phyloP scores from a whole-genome alignment of 1,140 invertebrate species.

The Diprion similis region DNA sequence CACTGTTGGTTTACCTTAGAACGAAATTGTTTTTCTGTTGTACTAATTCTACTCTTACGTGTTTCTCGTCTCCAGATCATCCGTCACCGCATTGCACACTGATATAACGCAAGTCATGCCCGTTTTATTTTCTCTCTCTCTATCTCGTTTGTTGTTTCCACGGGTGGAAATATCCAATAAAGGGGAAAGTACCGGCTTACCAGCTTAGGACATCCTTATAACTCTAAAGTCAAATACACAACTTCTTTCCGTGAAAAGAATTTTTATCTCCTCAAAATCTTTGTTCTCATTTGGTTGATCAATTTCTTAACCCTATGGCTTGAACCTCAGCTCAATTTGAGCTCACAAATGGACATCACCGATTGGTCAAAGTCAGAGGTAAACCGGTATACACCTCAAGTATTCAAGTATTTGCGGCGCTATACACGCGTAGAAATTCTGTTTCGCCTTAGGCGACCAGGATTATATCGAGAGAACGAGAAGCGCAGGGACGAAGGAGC shows the following conservation, averaged over 20 bases:
- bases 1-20: constrained; percentile 47
- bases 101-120: constrained; percentile 42
- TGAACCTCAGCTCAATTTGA: too few relatives aligned
- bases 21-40: constrained; percentile 49
- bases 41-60: too few relatives aligned
- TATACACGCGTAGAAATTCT: neutral
- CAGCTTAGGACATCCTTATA: too few relatives aligned
- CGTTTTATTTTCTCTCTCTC: constrained; percentile 34
- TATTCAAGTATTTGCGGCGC: too few relatives aligned
- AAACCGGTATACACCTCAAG: too few relatives aligned
- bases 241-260: too few relatives aligned
- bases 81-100: constrained; percentile 27
- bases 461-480: constrained; percentile 27
- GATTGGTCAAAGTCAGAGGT: too few relatives aligned
- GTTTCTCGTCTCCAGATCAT: constrained; percentile 20
- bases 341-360: too few relatives aligned
- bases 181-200: neutral
- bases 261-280: neutral
- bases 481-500: constrained; percentile 29
- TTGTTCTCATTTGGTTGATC: too few relatives aligned
- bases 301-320: too few relatives aligned
- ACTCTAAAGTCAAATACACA: too few relatives aligned
- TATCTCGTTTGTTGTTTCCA: constrained; percentile 9
- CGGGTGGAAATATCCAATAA: constrained; percentile 33
- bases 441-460: neutral